A percentile compares a stretch with the other conserved stretches of the same genome.
phyloP scores from a whole-genome alignment of 2,888 invertebrate genomes.

The Catocala nupta region DNA sequence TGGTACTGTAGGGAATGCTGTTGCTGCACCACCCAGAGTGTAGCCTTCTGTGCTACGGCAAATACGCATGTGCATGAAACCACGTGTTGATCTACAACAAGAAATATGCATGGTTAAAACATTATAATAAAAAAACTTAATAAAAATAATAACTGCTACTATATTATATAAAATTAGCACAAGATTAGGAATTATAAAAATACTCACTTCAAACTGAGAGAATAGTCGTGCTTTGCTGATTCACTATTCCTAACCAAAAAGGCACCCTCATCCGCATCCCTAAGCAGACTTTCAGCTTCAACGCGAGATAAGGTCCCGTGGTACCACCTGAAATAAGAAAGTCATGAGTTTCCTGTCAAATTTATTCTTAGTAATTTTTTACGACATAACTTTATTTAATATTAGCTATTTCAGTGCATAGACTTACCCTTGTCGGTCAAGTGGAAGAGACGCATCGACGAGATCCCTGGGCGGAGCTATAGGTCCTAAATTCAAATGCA shows the following conservation, averaged over 20 bases:
- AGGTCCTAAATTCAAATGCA: slow-evolving; percentile 91
- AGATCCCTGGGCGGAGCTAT: slow-evolving; percentile 90
- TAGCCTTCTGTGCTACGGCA: slow-evolving; percentile 93
- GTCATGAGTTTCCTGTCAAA: too few species aligned
- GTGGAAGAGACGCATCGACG: slow-evolving; percentile 93
- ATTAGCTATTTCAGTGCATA: not conserved
- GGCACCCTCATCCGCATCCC: slow-evolving; percentile 95
- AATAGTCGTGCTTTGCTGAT: slow-evolving; percentile 97
- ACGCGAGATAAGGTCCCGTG: slow-evolving; percentile 97
- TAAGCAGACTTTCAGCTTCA: slow-evolving; percentile 96
- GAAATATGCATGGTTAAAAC: slow-evolving; percentile 20
- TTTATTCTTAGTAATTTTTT: too few species aligned
- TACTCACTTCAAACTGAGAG: slow-evolving; percentile 97
- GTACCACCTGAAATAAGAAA: slow-evolving; percentile 91
- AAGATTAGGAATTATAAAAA: not conserved
- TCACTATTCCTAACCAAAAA: slow-evolving; percentile 98
- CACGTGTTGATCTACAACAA: slow-evolving; percentile 93
- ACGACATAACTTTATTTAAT: too few species aligned
- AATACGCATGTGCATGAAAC: slow-evolving; percentile 99
- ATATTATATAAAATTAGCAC: too few species aligned
- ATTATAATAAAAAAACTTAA: slow-evolving; percentile 4
- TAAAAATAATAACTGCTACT: not conserved
- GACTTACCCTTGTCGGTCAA: slow-evolving; percentile 95
- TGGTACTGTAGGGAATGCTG: slow-evolving; percentile 97
- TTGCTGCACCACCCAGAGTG: slow-evolving; percentile 97